Evolutionary conservation across 37 sponge, comb jelly and placozoan genomes (phyloP), one percentile per base, ranked within the genome.

Genomic region (Agelas oroides): DNA sequence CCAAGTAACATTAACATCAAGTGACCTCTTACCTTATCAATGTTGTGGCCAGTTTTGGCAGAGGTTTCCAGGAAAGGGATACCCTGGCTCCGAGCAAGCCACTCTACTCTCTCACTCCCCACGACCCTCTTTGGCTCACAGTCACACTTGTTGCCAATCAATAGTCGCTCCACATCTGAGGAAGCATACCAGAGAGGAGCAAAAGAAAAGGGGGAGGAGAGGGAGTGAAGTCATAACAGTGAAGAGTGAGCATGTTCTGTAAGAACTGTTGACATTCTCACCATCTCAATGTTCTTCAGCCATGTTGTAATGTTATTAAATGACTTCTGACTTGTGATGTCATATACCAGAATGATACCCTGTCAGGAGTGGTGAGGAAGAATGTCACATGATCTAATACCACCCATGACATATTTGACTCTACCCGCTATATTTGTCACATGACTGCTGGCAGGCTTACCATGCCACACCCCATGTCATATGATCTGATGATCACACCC

Each of bases 281-380:
- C 98, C 63, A 92, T 92, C 65, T 94, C 95, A 53, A 98, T 98
- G 65, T 96, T 98, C 30, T 88, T 52, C 30, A 96, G 83, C 98
- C 98, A 98, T 53, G 92, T 94, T 58, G 90, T 80, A 62, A 98
- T 98, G 73, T 98, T 98, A 33, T 94, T 94, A 84, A 98, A 98
- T n/a, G 98, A 88, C 53, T 94, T 88, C 66, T 88, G 86, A 41
- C 79, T 84, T 17, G 98, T 98, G 59, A 98, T 90, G 84, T 96
- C 98, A 75, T 96, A 96, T 25, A 98, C 98, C 54, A 96, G 91
- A 37, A 98, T 94, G 53, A 98, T 98, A 19, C 98, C 98, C 97
- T 96, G 85, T 13, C 25, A 46, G 8, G 46, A 8, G 46, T 12
- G 46, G 8, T n/a, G n/a, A n/a, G n/a, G n/a, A n/a, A n/a, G n/a